Percentiles rank a stretch among this genome's conserved stretches.
These are phyloP conservation scores for Gobiocypris rarus DNA, from an alignment of 2,113 vertebrate genomes.

Conservation along the genomic window DNA sequence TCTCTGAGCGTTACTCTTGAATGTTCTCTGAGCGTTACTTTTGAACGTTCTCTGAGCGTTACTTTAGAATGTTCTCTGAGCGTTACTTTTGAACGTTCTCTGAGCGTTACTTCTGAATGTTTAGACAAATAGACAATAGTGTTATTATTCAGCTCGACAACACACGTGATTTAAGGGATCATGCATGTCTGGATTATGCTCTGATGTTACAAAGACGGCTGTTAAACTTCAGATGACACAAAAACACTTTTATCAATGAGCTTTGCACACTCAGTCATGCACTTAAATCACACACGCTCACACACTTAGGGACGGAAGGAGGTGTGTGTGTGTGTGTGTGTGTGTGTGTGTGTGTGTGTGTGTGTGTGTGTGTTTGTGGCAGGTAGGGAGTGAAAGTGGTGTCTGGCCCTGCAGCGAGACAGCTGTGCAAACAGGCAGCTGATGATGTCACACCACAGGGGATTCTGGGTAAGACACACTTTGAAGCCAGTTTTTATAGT, in stretches of 20 bases:
- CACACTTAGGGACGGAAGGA: background rate
- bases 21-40: too few species aligned
- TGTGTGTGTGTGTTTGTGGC: conserved; percentile 2
- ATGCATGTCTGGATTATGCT: background rate
- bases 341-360: conserved; percentile 9
- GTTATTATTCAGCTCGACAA: too few species aligned
- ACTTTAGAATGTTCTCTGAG: too few species aligned
- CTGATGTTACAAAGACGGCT: background rate
- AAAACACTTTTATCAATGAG: background rate
- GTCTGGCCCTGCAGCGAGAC: conserved; percentile 31
- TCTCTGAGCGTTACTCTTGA: too few species aligned
- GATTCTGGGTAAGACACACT: conserved; percentile 43
- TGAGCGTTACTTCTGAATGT: too few species aligned
- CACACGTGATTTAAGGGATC: background rate
- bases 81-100: too few species aligned
- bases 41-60: too few species aligned
- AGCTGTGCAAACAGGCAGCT: conserved; percentile 47
- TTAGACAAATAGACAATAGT: background rate
- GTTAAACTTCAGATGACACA: background rate
- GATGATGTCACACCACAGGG: conserved; percentile 45
- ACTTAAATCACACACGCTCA: background rate
- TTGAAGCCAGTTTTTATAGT: conserved; percentile 36
- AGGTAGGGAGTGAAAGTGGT: background rate
- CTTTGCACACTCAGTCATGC: background rate
- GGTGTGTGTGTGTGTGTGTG: conserved; percentile 15